A percentile compares a stretch with the other conserved stretches of the same genome.
These are phyloP conservation scores for Nanorana parkeri DNA, from an alignment of 2,113 vertebrate genomes.

Conservation along the genomic window DNA sequence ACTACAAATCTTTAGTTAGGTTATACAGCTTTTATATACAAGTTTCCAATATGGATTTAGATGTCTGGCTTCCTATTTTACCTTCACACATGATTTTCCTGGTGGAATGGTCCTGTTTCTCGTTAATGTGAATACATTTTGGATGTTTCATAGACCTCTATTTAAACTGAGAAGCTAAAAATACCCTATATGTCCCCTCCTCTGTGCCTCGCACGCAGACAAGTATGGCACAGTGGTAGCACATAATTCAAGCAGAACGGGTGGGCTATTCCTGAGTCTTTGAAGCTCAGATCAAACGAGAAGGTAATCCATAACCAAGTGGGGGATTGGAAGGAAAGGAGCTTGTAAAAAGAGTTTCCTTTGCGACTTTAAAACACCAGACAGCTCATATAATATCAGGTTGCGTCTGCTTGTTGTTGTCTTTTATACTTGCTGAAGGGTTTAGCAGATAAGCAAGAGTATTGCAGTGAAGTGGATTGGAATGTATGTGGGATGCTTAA, in stretches of 20 bases:
- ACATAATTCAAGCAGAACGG: constrained; percentile 69
- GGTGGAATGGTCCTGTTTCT: background rate
- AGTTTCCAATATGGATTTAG: no score
- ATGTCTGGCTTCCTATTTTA: background rate
- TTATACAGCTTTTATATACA: no score
- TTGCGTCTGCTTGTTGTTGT: no score
- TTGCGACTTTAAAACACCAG: background rate
- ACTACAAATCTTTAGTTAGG: no score
- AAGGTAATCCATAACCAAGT: constrained; percentile 60
- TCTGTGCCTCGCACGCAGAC: background rate
- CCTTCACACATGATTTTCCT: background rate
- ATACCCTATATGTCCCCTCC: constrained; percentile 13
- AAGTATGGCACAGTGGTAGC: constrained; percentile 70
- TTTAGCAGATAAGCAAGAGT: no score
- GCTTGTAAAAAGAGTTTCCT: constrained; percentile 94
- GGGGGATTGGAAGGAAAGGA: constrained; percentile 96
- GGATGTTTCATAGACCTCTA: constrained; percentile 16
- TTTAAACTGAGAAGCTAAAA: constrained; percentile 25
- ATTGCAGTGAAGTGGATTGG: no score
- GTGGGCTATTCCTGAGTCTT: constrained; percentile 66
- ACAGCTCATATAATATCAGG: no score
- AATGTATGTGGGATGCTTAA: no score
- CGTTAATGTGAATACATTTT: background rate
- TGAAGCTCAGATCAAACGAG: constrained; percentile 67
- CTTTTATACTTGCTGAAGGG: no score